A percentile compares a stretch with the other conserved stretches of the same genome.
phyloP scores from a whole-genome alignment of 2,113 vertebrate genomes.

The western clawed frog (Xenopus tropicalis) region UCB_Xtro_10.0 CM004443.2:19786501-19787000 shows the following conservation, averaged over 20 bases:
- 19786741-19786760: background rate
- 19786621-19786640: no score
- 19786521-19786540: no score
- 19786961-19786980: slow-evolving; percentile 57
- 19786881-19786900: slow-evolving; percentile 61
- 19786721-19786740: no score
- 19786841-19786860: slow-evolving; percentile 53
- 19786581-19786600: no score
- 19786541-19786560: no score
- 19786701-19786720: no score
- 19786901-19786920: slow-evolving; percentile 60
- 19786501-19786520: no score
- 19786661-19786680: no score
- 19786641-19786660: no score
- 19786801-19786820: slow-evolving; percentile 51
- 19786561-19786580: no score
- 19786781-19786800: background rate
- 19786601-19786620: no score
- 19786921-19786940: slow-evolving; percentile 62
- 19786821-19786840: slow-evolving; percentile 47
- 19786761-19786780: background rate
- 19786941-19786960: slow-evolving; percentile 62
- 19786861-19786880: slow-evolving; percentile 48
- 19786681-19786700: no score
- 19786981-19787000: slow-evolving; percentile 49